These are phyloP conservation scores for Notodromas monacha DNA, from an alignment of 2,888 invertebrate genomes.

Conservation along the genomic window DNA sequence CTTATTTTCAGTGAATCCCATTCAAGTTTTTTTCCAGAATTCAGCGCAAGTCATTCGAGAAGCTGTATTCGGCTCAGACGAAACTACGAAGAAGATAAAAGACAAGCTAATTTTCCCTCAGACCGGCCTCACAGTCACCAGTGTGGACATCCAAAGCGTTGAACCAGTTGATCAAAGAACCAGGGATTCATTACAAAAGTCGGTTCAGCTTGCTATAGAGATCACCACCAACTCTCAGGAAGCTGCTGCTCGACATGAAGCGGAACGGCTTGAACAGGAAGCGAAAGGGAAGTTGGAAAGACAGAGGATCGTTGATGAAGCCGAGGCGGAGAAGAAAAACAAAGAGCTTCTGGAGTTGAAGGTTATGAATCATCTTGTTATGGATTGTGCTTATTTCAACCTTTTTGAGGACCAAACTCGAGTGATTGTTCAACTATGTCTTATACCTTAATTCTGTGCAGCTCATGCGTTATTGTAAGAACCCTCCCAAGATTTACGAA, in stretches of 20 bases:
- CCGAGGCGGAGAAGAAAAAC: constrained; percentile 18
- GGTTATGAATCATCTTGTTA: no score
- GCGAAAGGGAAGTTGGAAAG: constrained; percentile 19
- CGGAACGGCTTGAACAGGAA: constrained; percentile 20
- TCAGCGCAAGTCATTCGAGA: constrained; percentile 19
- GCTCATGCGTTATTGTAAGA: no score
- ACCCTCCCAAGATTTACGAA: no score
- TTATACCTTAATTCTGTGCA: no score
- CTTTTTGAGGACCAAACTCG: no score
- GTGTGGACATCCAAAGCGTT: constrained; percentile 20
- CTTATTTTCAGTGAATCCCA: neutral
- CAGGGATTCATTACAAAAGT: constrained; percentile 19
- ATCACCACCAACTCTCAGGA: constrained; percentile 22
- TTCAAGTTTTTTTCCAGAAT: constrained; percentile 13
- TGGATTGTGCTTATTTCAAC: no score
- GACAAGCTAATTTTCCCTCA: constrained; percentile 17
- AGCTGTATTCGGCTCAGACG: constrained; percentile 20
- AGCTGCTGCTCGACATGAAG: constrained; percentile 20
- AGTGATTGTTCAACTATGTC: no score
- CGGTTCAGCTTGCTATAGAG: constrained; percentile 21
- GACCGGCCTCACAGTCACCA: constrained; percentile 18
- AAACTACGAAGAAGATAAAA: constrained; percentile 16
- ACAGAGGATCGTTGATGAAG: constrained; percentile 19
- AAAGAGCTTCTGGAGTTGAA: constrained; percentile 18
- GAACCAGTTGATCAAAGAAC: constrained; percentile 22